Percentiles rank a stretch among this genome's conserved stretches.
These are phyloP conservation scores for Choristoneura fumiferana DNA, from an alignment of 1,140 invertebrate genomes.

Conservation along the genomic window DNA sequence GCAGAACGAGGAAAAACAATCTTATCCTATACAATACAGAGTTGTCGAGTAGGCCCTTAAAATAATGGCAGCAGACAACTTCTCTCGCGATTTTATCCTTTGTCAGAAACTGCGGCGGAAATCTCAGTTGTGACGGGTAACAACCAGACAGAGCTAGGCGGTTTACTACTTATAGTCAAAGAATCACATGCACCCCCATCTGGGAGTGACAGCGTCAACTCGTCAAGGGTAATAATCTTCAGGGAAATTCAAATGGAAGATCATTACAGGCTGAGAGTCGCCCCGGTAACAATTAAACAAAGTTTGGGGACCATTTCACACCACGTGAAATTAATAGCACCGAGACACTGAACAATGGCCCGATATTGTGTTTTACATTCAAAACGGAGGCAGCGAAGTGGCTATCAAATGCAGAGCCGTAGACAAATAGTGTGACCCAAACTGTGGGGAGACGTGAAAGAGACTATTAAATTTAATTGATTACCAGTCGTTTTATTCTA, in stretches of 20 bases:
- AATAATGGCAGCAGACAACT: slow-evolving; percentile 11
- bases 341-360: slow-evolving; percentile 27
- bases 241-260: slow-evolving; percentile 1
- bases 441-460: too few relatives aligned
- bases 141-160: background rate
- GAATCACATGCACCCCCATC: background rate
- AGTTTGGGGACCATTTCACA: slow-evolving; percentile 29
- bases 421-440: background rate
- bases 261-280: slow-evolving; percentile 29
- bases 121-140: background rate
- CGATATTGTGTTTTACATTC: slow-evolving; percentile 1
- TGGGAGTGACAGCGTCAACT: background rate
- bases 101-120: background rate
- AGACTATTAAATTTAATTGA: too few relatives aligned
- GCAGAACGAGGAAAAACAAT: background rate
- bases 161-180: background rate
- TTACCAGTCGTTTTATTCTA: too few relatives aligned
- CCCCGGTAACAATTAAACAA: slow-evolving; percentile 25
- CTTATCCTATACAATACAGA: background rate
- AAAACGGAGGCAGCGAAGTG: background rate
- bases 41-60: slow-evolving; percentile 12
- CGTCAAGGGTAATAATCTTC: background rate
- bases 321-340: slow-evolving; percentile 34
- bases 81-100: slow-evolving; percentile 13
- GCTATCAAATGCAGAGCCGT: slow-evolving; percentile 7